Evolutionary conservation across 2,888 invertebrate genomes (phyloP).

Genomic region (Odontothrips loti): DNA sequence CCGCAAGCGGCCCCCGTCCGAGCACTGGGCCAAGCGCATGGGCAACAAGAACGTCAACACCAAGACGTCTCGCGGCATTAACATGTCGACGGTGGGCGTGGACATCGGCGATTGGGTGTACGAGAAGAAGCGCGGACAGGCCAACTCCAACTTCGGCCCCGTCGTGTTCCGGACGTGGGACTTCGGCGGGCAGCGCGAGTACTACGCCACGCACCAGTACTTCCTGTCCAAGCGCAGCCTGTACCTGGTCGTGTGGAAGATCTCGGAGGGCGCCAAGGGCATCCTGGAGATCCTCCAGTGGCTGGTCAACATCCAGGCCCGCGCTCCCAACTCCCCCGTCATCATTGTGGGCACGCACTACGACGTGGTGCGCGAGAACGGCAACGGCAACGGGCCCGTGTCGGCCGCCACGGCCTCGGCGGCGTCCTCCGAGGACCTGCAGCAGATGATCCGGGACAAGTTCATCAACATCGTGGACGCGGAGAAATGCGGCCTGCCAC

Average conservation of each 20-base stretch:
- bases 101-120: slow-evolving; percentile 95
- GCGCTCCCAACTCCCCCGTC: slow-evolving; percentile 94
- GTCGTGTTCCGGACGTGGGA: slow-evolving; percentile 97
- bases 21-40: slow-evolving; percentile 95
- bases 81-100: slow-evolving; percentile 94
- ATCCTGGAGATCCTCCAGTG: slow-evolving; percentile 88
- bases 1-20: slow-evolving; percentile 63
- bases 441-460: slow-evolving; percentile 76
- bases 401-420: neutral
- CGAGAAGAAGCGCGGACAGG: slow-evolving; percentile 73
- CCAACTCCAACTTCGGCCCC: slow-evolving; percentile 63
- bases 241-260: slow-evolving; percentile 92
- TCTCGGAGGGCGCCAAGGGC: slow-evolving; percentile 86
- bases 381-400: slow-evolving; percentile 40
- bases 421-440: slow-evolving; percentile 68
- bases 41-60: slow-evolving; percentile 79
- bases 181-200: slow-evolving; percentile 96
- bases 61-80: slow-evolving; percentile 69
- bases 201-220: slow-evolving; percentile 98
- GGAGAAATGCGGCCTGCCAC: slow-evolving; percentile 90
- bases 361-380: slow-evolving; percentile 70
- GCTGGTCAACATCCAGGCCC: slow-evolving; percentile 91
- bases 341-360: slow-evolving; percentile 96
- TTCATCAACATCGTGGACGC: slow-evolving; percentile 93
- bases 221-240: slow-evolving; percentile 92